phyloP scores from a whole-genome alignment of 2,888 invertebrate genomes.

The Pyralis farinalis region DNA sequence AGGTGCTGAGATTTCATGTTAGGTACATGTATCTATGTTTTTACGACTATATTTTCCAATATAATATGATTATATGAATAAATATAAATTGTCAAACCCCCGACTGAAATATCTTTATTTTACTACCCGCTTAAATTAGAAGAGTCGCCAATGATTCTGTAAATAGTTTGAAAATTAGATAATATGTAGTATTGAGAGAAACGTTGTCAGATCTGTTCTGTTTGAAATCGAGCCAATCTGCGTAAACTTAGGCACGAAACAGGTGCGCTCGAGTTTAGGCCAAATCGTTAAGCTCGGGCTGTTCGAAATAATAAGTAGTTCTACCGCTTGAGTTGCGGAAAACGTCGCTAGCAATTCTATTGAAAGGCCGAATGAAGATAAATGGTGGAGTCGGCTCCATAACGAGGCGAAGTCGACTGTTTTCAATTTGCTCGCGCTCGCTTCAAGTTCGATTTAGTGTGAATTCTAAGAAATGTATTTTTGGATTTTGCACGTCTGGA shows the following conservation, averaged over 20 bases:
- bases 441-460: constrained; percentile 62
- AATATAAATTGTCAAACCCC: too few species aligned
- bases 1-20: too few species aligned
- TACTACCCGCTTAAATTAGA: too few species aligned
- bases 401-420: constrained; percentile 75
- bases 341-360: constrained; percentile 73
- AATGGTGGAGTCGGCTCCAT: constrained; percentile 68
- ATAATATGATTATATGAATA: too few species aligned
- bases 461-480: constrained; percentile 50
- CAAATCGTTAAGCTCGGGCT: constrained; percentile 71
- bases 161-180: background rate
- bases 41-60: too few species aligned
- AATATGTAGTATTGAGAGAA: background rate
- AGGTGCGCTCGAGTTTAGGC: constrained; percentile 57
- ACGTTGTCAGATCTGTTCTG: background rate
- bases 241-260: constrained; percentile 23
- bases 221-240: background rate
- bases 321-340: constrained; percentile 70
- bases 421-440: constrained; percentile 67
- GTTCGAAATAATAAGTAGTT: constrained; percentile 77
- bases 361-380: constrained; percentile 77
- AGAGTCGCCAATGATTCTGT: background rate
- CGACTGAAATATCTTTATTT: too few species aligned
- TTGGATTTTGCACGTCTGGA: constrained; percentile 25
- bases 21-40: too few species aligned